Evolutionary conservation across 2,113 vertebrate species (phyloP).

Genomic region (Chlamydotis undulata): DNA sequence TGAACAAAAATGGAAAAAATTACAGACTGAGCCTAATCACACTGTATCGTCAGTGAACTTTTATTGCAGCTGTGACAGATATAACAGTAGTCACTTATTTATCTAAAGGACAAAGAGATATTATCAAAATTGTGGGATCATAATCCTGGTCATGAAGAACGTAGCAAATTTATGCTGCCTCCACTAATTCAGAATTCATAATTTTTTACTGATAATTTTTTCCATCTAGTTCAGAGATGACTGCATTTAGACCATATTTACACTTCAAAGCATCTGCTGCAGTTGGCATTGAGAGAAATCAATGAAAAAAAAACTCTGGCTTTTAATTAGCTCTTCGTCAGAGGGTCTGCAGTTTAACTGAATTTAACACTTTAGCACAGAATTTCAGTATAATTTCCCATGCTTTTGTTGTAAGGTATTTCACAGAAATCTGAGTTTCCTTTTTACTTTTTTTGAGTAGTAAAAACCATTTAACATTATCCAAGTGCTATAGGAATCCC

Average conservation of each 20-base stretch:
- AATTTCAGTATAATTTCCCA: background rate
- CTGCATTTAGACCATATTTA: slow-evolving; percentile 20
- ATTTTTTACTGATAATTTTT: slow-evolving; percentile 20
- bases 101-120: background rate
- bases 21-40: background rate
- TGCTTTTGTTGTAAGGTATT: background rate
- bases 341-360: background rate
- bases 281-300: slow-evolving; percentile 16
- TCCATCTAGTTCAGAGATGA: background rate
- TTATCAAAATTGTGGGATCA: slow-evolving; percentile 1
- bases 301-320: background rate
- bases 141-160: background rate
- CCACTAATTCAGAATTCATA: slow-evolving; percentile 10
- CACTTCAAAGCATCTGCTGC: slow-evolving; percentile 29
- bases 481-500: background rate
- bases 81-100: background rate
- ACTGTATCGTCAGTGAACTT: background rate
- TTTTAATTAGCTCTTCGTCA: slow-evolving; percentile 43
- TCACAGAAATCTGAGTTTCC: background rate
- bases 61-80: background rate
- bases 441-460: background rate
- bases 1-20: background rate
- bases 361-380: background rate
- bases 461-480: background rate
- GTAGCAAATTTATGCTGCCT: background rate